Percentiles rank a stretch among this genome's conserved stretches.
Conservation (phyloP, 2,888 invertebrate species). For the Tricholauxania praeusta region DNA sequence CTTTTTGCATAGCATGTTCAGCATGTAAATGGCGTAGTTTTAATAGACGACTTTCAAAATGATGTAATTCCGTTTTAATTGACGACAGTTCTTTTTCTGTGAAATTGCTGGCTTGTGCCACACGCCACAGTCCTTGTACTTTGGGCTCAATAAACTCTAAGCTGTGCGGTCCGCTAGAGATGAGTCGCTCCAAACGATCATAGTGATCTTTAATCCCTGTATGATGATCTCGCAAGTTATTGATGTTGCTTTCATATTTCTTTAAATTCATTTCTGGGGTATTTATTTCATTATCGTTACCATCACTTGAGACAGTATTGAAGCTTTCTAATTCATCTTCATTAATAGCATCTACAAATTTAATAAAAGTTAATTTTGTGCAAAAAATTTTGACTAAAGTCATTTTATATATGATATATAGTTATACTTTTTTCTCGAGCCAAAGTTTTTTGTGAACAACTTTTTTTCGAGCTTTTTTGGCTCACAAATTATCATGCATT, state of each 20-base stretch:
- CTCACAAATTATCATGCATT: too few species aligned
- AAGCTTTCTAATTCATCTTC: slow-evolving; percentile 80
- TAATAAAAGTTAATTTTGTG: background rate
- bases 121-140: slow-evolving; percentile 89
- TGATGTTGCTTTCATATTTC: slow-evolving; percentile 76
- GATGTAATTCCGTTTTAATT: slow-evolving; percentile 82
- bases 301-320: slow-evolving; percentile 76
- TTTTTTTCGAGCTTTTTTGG: too few species aligned
- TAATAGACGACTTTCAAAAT: slow-evolving; percentile 85
- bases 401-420: too few species aligned
- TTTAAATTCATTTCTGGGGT: slow-evolving; percentile 66
- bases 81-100: slow-evolving; percentile 84
- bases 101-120: slow-evolving; percentile 85
- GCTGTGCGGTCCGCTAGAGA: slow-evolving; percentile 82
- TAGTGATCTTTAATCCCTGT: slow-evolving; percentile 81
- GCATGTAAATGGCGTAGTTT: slow-evolving; percentile 87
- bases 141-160: slow-evolving; percentile 92
- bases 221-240: slow-evolving; percentile 80
- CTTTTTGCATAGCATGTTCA: slow-evolving; percentile 80
- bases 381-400: background rate
- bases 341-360: slow-evolving; percentile 75
- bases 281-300: slow-evolving; percentile 69
- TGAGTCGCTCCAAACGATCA: slow-evolving; percentile 80
- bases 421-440: too few species aligned
- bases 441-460: too few species aligned